A percentile compares a stretch with the other conserved stretches of the same genome.
These are phyloP conservation scores for Biston betularia DNA, from an alignment of 2,888 invertebrate genomes.

Conservation along the genomic window DNA sequence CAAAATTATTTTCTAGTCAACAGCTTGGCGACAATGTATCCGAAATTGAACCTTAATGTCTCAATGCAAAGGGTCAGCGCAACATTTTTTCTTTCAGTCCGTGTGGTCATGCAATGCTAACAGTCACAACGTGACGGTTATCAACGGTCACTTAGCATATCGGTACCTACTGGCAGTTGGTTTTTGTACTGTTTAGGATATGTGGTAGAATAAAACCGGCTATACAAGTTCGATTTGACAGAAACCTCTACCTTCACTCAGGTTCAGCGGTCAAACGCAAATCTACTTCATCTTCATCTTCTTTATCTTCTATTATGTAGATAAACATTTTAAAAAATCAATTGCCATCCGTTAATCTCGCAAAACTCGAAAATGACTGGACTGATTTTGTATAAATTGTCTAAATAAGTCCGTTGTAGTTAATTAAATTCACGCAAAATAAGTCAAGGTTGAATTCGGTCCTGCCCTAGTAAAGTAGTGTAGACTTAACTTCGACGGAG, in stretches of 20 bases:
- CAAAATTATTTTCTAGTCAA: constrained; percentile 4
- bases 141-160: constrained; percentile 83
- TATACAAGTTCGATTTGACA: constrained; percentile 33
- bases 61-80: constrained; percentile 18
- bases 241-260: background rate
- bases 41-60: constrained; percentile 21
- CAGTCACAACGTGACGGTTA: constrained; percentile 71
- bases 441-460: no score
- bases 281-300: no score
- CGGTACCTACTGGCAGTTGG: constrained; percentile 59
- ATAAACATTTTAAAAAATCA: no score
- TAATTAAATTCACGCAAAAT: no score
- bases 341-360: no score
- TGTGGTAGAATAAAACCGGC: constrained; percentile 58
- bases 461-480: no score
- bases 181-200: constrained; percentile 74
- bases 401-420: no score
- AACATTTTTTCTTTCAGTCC: constrained; percentile 40
- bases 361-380: no score
- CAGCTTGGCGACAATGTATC: background rate
- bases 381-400: no score
- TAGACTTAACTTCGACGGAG: no score
- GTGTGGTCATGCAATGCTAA: constrained; percentile 59
- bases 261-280: no score
- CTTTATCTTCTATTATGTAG: no score